Percentiles rank a stretch among this genome's conserved stretches.
Conservation (phyloP, 2,888 invertebrate species). For the Amphimallon solstitiale region DNA sequence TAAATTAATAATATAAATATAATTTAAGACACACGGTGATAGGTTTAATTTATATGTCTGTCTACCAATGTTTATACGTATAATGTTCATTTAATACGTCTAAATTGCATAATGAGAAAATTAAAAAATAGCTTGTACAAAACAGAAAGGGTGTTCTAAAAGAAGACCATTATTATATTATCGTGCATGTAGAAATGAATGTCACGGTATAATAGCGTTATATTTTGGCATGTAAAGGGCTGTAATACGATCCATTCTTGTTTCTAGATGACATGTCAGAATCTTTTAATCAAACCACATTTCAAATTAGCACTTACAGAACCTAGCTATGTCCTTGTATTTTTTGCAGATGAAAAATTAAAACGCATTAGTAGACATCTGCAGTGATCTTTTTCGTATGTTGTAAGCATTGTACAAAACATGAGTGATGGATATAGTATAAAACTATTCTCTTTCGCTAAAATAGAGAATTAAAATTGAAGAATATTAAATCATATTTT, state of each 20-base stretch:
- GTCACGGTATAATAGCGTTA: neutral
- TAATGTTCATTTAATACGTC: neutral
- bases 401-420: no score
- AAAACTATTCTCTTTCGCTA: no score
- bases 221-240: neutral
- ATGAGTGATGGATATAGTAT: no score
- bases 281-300: neutral
- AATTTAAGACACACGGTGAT: no score
- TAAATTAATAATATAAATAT: no score
- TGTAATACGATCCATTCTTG: slow-evolving; percentile 5
- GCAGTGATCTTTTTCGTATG: no score
- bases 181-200: neutral
- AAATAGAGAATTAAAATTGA: no score
- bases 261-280: neutral
- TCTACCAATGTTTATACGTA: neutral
- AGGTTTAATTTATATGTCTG: no score
- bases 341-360: no score
- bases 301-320: slow-evolving; percentile 5
- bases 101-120: slow-evolving; percentile 18
- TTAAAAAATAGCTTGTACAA: neutral
- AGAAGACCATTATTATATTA: neutral
- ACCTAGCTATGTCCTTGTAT: no score
- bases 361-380: no score
- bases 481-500: no score
- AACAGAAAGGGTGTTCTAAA: neutral